Conservation (phyloP, 2,797 vertebrate genomes). For the Smutsia temminckii region DNA sequence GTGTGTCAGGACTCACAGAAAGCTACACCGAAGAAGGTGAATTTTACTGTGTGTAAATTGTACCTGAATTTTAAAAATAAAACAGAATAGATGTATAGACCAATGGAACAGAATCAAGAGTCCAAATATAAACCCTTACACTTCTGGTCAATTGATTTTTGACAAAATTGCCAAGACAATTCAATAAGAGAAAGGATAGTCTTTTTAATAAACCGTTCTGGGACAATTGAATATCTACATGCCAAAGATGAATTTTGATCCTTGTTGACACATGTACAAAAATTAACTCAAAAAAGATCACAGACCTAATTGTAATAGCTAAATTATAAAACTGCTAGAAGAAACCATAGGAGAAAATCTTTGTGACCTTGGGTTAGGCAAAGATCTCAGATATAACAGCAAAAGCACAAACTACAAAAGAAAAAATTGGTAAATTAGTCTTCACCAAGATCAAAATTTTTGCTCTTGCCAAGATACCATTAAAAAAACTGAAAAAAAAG, state of each 20-base stretch:
- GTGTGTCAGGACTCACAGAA: neutral
- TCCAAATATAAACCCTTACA: constrained; percentile 5
- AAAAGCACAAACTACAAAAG: neutral
- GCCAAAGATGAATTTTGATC: constrained; percentile 6
- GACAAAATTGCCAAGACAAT: neutral
- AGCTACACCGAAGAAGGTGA: neutral
- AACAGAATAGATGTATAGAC: constrained; percentile 5
- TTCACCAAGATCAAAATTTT: neutral
- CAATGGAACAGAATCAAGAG: neutral
- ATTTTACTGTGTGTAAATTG: neutral
- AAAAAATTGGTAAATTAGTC: neutral
- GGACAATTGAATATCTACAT: neutral
- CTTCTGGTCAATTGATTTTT: constrained; percentile 47
- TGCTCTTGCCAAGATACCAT: neutral
- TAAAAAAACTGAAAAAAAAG: neutral
- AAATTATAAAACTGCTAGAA: neutral
- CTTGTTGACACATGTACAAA: neutral
- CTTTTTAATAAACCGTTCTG: neutral
- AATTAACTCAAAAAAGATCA: neutral
- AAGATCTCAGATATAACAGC: neutral
- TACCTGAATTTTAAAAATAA: neutral
- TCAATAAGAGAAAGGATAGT: neutral
- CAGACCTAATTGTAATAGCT: neutral
- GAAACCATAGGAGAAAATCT: constrained; percentile 14
- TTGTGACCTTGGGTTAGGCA: neutral